phyloP scores from a whole-genome alignment of 2,113 vertebrate species.

The Sturnus vulgaris region DNA sequence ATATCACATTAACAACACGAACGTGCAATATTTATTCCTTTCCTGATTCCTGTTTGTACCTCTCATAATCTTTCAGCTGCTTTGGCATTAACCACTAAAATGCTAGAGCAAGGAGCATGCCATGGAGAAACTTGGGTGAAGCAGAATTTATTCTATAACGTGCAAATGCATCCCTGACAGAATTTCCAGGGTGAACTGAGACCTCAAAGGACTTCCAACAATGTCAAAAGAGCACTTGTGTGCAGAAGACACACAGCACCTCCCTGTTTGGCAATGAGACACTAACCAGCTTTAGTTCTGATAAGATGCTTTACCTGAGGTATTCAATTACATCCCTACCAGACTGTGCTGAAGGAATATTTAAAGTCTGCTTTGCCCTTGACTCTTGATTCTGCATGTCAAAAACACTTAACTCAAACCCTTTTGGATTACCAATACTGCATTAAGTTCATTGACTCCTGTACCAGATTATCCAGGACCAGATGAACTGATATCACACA shows the following conservation, averaged over 20 bases:
- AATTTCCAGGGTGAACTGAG: neutral
- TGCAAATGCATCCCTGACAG: neutral
- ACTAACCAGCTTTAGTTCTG: conserved; percentile 68
- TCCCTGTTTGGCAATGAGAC: conserved; percentile 51
- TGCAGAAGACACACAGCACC: conserved; percentile 29
- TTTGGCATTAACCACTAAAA: conserved; percentile 1
- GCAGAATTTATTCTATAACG: neutral
- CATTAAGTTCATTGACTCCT: conserved; percentile 64
- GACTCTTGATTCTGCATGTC: conserved; percentile 75
- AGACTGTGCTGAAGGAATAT: conserved; percentile 60
- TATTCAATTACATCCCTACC: conserved; percentile 73
- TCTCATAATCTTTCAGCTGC: neutral
- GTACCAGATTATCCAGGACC: conserved; percentile 37
- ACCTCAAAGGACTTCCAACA: conserved; percentile 56
- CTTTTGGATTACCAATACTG: conserved; percentile 69
- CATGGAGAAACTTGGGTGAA: neutral
- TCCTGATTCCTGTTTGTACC: neutral
- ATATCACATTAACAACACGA: conserved; percentile 22
- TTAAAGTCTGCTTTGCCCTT: conserved; percentile 77
- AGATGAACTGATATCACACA: conserved; percentile 42
- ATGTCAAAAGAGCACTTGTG: conserved; percentile 65
- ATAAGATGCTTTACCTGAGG: conserved; percentile 70
- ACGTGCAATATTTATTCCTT: conserved; percentile 5
- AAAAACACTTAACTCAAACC: conserved; percentile 76
- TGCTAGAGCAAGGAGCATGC: neutral